phyloP scores from a whole-genome alignment of 1,140 invertebrate species.

The Archivesica marissinica region DNA sequence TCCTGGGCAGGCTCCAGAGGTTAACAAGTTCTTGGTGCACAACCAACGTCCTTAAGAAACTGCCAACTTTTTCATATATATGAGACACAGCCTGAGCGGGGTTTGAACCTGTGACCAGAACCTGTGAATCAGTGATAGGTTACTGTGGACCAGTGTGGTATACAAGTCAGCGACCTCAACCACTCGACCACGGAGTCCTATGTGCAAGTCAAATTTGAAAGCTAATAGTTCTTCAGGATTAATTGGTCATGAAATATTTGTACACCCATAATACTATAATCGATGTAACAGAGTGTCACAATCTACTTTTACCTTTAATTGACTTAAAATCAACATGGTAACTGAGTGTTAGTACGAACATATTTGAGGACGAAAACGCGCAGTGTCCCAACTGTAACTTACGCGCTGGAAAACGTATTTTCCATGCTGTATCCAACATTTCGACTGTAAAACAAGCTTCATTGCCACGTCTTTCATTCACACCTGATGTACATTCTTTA shows the following conservation, averaged over 20 bases:
- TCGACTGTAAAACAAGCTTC: conserved; percentile 8
- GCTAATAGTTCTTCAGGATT: too few species aligned
- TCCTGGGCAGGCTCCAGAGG: too few species aligned
- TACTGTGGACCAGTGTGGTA: too few species aligned
- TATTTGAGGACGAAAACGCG: not conserved
- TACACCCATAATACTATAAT: not conserved
- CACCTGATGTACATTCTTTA: not conserved
- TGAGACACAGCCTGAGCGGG: too few species aligned
- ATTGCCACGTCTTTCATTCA: not conserved
- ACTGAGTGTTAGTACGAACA: not conserved
- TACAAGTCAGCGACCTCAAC: too few species aligned
- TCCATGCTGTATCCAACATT: not conserved
- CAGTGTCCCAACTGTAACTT: not conserved
- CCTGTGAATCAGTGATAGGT: too few species aligned
- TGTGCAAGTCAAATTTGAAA: too few species aligned
- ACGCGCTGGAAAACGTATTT: not conserved
- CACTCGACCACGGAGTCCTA: too few species aligned
- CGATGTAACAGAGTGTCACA: not conserved
- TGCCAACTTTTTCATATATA: too few species aligned
- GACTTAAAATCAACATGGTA: not conserved
- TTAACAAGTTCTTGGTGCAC: too few species aligned
- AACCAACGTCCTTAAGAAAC: too few species aligned
- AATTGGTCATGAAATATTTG: not conserved
- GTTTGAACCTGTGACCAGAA: too few species aligned
- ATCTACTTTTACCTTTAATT: not conserved